Evolutionary conservation across 2,797 vertebrate genomes (phyloP), one percentile per base, ranked within the genome.

Genomic region (Knipowitschia caucasica): DNA sequence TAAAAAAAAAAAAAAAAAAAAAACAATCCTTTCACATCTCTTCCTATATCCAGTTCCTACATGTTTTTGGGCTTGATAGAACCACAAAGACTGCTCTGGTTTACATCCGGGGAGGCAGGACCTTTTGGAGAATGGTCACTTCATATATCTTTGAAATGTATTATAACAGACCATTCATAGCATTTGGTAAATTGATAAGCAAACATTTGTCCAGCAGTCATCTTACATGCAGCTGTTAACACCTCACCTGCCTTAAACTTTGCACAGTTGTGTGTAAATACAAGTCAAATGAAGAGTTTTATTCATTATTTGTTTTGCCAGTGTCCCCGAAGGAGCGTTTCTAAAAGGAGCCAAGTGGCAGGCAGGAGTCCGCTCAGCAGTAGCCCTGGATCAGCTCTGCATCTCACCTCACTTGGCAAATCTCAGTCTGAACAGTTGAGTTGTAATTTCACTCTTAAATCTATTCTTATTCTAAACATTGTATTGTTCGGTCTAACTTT

Each of bases 241-340:
- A 46, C 44, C 44, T 46, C 44, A 46, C 44, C 44, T 46, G 44
- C 44, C 25, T 30, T 29, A 6, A 24, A 8, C 15, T 10, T 46
- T 29, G 15, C 26, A 18, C 14, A 26, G 7, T 15, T 46, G 26
- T 10, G 8, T 33, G 46, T 49, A 49, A 52, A 25, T 33, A 17
- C 54, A 3, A 45, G 17, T 10, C 24, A 3, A 33, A 47, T 23
- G 23, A 15, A 36, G 14, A 39, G 18, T 38, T 45, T 3, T 1
- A 1, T 4, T 51, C 53, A 61, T 50, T 59, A 27, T 74, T 63
- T 77, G 12, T 21, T 39, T 68, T 71, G 23, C 20, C 61, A 86
- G 84, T 59, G 71, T 69, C 65, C 67, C 39, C 62, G 58, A 62
- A 69, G 55, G 69, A 68, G 33, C 50, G 44, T 46, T 35, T 56